phyloP scores from a whole-genome alignment of 2,797 vertebrate genomes.

The Taenioides sp. region DNA sequence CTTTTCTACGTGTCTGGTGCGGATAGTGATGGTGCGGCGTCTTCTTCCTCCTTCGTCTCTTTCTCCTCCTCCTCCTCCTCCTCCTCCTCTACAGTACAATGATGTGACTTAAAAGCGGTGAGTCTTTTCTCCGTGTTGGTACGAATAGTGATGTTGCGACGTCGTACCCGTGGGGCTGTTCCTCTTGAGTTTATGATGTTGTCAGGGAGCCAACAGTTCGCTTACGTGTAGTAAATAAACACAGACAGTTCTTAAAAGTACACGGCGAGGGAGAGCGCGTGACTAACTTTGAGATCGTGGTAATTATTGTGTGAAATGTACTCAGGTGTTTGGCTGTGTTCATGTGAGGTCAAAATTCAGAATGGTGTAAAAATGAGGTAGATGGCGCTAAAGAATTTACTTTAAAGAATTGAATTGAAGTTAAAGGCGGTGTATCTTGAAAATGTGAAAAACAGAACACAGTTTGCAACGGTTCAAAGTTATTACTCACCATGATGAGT shows the following conservation, averaged over 20 bases:
- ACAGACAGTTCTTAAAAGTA: conserved; percentile 7
- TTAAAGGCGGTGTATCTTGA: no score
- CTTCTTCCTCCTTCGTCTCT: neutral
- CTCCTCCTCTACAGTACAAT: neutral
- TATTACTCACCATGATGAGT: no score
- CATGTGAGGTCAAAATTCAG: neutral
- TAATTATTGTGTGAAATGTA: conserved; percentile 1
- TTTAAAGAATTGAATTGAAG: no score
- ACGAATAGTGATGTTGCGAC: conserved; percentile 27
- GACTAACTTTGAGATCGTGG: conserved; percentile 8
- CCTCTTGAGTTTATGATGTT: conserved; percentile 3
- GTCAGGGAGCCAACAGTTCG: neutral
- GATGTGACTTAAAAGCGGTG: conserved; percentile 2
- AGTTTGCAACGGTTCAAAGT: no score
- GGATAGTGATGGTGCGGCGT: conserved; percentile 28
- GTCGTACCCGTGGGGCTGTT: conserved; percentile 8
- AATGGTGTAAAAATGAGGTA: no score
- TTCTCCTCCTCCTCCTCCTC: no score
- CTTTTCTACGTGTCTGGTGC: conserved; percentile 30
- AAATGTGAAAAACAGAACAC: no score
- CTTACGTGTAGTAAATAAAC: conserved; percentile 5
- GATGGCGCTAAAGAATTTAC: no score
- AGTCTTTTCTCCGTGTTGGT: conserved; percentile 29
- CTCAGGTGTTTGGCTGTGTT: neutral
- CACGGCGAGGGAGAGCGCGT: neutral